phyloP scores from a whole-genome alignment of 2,797 vertebrate species.

The Caiman crocodilus region DNA sequence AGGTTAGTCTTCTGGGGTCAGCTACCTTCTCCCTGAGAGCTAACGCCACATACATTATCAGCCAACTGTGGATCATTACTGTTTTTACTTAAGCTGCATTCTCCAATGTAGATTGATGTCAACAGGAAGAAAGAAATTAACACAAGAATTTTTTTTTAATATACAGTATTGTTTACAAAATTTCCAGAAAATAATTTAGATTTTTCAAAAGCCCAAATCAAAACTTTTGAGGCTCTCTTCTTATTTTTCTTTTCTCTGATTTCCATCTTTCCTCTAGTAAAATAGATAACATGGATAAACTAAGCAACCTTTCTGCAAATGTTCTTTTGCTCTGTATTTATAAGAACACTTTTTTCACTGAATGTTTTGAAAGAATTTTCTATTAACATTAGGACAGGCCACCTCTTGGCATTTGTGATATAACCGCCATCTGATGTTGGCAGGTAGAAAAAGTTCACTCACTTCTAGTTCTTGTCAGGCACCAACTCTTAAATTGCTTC shows the following conservation, averaged over 20 bases:
- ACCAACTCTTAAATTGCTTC: neutral
- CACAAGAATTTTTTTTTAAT: neutral
- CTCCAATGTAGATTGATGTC: too few species aligned
- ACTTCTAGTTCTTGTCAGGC: neutral
- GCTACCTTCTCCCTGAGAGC: neutral
- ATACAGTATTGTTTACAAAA: neutral
- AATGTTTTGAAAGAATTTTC: neutral
- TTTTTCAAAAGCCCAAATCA: neutral
- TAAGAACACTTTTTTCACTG: neutral
- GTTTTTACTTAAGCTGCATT: too few species aligned
- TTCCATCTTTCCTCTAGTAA: neutral
- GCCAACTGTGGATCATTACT: neutral
- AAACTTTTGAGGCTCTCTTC: neutral
- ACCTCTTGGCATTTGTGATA: neutral
- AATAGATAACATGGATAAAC: neutral
- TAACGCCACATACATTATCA: neutral
- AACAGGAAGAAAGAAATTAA: neutral
- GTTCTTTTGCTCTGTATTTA: neutral
- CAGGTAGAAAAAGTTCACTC: rapidly evolving
- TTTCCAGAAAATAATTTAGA: neutral
- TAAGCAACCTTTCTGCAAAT: neutral
- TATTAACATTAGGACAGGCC: neutral
- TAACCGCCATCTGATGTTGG: neutral
- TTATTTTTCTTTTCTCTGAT: neutral
- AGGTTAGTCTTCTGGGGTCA: neutral